Conservation (phyloP, 2,888 invertebrate species). For the Trichopria drosophilae region DNA sequence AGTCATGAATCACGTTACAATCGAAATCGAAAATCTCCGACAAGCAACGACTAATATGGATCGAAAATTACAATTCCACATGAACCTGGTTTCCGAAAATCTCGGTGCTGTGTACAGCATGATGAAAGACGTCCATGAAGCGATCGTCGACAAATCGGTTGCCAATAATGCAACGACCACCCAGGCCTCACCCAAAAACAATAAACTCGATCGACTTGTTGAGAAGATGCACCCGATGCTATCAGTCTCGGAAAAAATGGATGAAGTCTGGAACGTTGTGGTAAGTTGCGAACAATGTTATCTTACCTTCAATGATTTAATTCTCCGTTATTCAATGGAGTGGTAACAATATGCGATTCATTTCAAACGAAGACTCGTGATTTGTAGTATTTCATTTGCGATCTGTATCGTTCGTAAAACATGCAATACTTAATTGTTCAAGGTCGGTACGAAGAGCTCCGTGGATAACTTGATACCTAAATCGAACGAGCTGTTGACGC, state of each 20-base stretch:
- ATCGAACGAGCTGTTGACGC: slow-evolving; percentile 81
- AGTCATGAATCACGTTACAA: slow-evolving; percentile 78
- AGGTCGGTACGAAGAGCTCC: slow-evolving; percentile 80
- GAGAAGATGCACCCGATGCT: slow-evolving; percentile 84
- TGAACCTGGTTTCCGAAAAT: slow-evolving; percentile 80
- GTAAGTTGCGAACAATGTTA: slow-evolving; percentile 55
- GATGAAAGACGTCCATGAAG: slow-evolving; percentile 81
- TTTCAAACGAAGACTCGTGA: too few species aligned
- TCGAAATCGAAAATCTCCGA: slow-evolving; percentile 77
- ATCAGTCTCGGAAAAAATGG: slow-evolving; percentile 86
- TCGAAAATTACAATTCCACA: slow-evolving; percentile 81
- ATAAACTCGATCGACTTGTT: slow-evolving; percentile 79
- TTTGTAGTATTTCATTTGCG: too few species aligned
- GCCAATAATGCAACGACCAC: slow-evolving; percentile 64
- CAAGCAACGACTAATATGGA: slow-evolving; percentile 78
- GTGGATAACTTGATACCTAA: slow-evolving; percentile 85
- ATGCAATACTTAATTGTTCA: slow-evolving; percentile 2
- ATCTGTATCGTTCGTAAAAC: too few species aligned
- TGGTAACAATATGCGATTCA: too few species aligned
- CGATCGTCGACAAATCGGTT: slow-evolving; percentile 73
- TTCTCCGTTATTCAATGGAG: slow-evolving; percentile 1
- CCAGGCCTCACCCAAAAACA: slow-evolving; percentile 62
- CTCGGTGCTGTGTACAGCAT: slow-evolving; percentile 76
- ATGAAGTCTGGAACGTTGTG: slow-evolving; percentile 88
- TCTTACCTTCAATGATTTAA: too few species aligned